phyloP scores from a whole-genome alignment of 2,888 invertebrate genomes.

The Spilarctia lutea region DNA sequence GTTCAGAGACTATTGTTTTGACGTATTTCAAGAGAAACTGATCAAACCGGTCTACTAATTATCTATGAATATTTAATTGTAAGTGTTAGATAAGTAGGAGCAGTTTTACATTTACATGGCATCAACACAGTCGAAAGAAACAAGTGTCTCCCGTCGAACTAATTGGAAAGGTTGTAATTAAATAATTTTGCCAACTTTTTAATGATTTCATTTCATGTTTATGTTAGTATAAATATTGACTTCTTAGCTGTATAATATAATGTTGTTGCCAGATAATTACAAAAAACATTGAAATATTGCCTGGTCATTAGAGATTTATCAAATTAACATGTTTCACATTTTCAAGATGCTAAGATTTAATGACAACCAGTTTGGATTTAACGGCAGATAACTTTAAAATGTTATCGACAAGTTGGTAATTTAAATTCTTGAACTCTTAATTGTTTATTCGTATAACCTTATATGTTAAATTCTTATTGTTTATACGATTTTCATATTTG shows the following conservation, averaged over 20 bases:
- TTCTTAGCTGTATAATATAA: neutral
- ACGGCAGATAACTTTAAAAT: neutral
- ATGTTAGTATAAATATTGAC: neutral
- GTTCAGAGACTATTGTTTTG: neutral
- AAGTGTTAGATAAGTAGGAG: neutral
- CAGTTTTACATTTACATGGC: neutral
- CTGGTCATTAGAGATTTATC: neutral
- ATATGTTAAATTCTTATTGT: too few relatives aligned
- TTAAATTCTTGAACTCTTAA: too few relatives aligned
- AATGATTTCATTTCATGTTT: neutral
- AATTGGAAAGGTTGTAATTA: neutral
- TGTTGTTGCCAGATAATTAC: neutral
- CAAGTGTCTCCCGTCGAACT: neutral
- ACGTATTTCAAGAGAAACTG: neutral
- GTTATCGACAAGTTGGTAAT: neutral
- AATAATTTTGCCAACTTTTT: neutral
- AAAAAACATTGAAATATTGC: neutral
- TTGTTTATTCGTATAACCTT: too few relatives aligned
- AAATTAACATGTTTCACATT: neutral
- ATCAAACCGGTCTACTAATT: slow-evolving; percentile 4
- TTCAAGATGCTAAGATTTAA: neutral
- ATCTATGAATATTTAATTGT: slow-evolving; percentile 11
- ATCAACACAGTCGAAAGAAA: neutral
- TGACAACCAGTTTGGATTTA: neutral
- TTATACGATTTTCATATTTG: neutral